Evolutionary conservation across 1,140 invertebrate species (phyloP).

Genomic region (Eriocheir sinensis): DNA sequence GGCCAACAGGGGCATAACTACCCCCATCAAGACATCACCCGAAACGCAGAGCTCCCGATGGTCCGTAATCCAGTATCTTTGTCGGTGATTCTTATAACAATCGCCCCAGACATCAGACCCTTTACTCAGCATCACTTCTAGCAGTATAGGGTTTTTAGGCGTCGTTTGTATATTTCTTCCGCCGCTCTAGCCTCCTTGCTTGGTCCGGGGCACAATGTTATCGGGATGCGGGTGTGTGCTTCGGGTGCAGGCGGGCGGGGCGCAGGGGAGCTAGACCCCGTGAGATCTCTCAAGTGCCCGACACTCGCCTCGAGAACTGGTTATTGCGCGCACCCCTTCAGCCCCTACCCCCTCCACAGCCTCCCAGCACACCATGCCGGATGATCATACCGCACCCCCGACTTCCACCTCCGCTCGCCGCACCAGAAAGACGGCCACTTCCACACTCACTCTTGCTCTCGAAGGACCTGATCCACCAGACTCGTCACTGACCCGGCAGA

Average conservation of each 20-base stretch:
- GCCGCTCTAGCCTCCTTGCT: slow-evolving; percentile 40
- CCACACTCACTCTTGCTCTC: background rate
- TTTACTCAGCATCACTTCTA: slow-evolving; percentile 62
- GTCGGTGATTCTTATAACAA: slow-evolving; percentile 51
- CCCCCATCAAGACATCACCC: slow-evolving; percentile 35
- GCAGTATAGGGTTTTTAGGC: slow-evolving; percentile 47
- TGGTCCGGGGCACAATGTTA: slow-evolving; percentile 54
- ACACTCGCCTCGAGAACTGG: background rate
- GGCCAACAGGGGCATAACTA: slow-evolving; percentile 49
- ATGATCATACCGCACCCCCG: background rate
- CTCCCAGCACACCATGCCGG: background rate
- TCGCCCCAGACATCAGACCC: slow-evolving; percentile 14
- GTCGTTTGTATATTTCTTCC: slow-evolving; percentile 49
- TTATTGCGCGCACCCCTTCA: slow-evolving; percentile 7
- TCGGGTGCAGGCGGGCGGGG: background rate
- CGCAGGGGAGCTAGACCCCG: background rate
- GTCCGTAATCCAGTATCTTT: background rate
- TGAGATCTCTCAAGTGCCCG: slow-evolving; percentile 3
- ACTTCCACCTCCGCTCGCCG: background rate
- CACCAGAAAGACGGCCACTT: slow-evolving; percentile 4
- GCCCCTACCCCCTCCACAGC: no score
- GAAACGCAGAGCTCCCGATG: slow-evolving; percentile 6
- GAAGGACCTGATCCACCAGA: background rate
- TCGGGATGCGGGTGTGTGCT: slow-evolving; percentile 8
- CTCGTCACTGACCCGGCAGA: background rate